Base-by-base conservation (phyloP, 92 coral and sea anemone species). In the Phenganax subtilis region DNA sequence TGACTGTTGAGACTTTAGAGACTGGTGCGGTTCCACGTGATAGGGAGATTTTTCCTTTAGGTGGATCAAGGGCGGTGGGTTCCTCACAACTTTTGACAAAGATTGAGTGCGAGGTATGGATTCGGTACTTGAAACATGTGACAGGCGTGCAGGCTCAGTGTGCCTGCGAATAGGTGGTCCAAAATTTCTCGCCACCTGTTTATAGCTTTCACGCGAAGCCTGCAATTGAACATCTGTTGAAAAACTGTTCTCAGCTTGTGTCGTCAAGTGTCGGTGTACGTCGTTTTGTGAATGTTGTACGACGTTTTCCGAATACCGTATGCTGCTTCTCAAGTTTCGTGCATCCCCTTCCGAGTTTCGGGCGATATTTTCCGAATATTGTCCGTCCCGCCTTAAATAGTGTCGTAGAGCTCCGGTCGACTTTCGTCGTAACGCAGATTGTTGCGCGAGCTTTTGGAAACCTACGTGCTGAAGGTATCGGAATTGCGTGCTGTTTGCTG, bases 401-500 rank as follows among this genome's bases (percentile, higher is more conserved):
- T 63, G 62, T 52, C 83, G 75, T 5, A 79, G 51, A 9, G 57
- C 31, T 3, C 83, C 83, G 60, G 83, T 79, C 5, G 83, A 79
- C 1, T 79, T 79, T 28, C 83, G 83, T 52, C 83, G 20, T 31
- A 31, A 16, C 51, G 69, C 69, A 8, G 77, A 6, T 54, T 53
- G 54, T 20, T 53, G 77, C 44, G 77, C 28, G 62, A 31, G 77
- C 51, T 28, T 51, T 28, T 57, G 54, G 20, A 25, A 10, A 57
- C 44, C 4, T 73, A 2, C 51, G 74, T 54, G 73, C 12, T 52
- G 83, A n/a, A 16, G 12, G 37, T 31, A 28, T 30, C 55, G 60
- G 20, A 65, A 20, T 15, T 27, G 51, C 58, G 61, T 51, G 62
- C 52, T 65, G 1, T 52, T 31, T 0, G 27, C 69, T 12, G 55